Conservation (phyloP, 92 coral and sea anemone genomes). For the Palythoa heliodiscus region DNA sequence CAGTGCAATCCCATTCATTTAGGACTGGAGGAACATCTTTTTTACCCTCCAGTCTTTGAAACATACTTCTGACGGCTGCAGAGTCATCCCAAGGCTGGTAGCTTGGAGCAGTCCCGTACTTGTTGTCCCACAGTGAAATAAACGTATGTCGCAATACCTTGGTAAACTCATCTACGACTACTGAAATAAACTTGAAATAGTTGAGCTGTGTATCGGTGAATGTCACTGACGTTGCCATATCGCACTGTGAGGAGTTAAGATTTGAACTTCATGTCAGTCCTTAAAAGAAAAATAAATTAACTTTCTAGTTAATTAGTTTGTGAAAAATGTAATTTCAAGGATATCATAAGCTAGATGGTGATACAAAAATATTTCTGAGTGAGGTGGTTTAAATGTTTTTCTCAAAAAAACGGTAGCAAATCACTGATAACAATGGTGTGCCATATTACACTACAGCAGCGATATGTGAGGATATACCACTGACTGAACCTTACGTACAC, state of each 20-base stretch:
- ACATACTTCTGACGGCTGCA: conserved; percentile 46
- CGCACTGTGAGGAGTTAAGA: not conserved
- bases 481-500: too few relatives aligned
- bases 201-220: conserved; percentile 47
- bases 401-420: too few relatives aligned
- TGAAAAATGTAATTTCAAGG: not conserved
- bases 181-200: conserved; percentile 55
- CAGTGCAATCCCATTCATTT: conserved; percentile 51
- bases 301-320: not conserved
- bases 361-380: too few relatives aligned
- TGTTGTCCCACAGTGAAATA: conserved; percentile 59
- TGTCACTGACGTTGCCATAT: conserved; percentile 36
- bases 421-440: too few relatives aligned
- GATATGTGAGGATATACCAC: too few relatives aligned
- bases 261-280: not conserved
- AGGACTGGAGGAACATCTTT: not conserved
- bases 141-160: conserved; percentile 56
- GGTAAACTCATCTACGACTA: conserved; percentile 61
- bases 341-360: too few relatives aligned
- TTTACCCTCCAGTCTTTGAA: conserved; percentile 12
- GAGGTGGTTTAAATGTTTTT: too few relatives aligned
- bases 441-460: too few relatives aligned
- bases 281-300: too few relatives aligned
- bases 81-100: conserved; percentile 69
- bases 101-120: conserved; percentile 35